phyloP scores from a whole-genome alignment of 2,113 vertebrate species.

The Salvelinus fontinalis region DNA sequence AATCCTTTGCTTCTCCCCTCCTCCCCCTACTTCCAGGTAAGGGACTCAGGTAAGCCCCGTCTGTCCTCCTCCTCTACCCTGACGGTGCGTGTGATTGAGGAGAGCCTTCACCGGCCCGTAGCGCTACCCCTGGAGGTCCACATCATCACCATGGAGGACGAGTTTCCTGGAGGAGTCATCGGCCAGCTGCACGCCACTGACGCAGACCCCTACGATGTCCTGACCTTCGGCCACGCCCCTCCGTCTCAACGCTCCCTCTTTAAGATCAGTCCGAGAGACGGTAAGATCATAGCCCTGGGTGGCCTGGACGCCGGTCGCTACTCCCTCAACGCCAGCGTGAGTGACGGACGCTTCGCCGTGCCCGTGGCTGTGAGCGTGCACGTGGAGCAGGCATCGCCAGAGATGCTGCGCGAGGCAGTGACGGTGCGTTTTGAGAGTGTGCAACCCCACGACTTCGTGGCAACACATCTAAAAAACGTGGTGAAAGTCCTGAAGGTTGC shows the following conservation, averaged over 20 bases:
- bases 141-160: constrained; percentile 96
- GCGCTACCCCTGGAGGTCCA: constrained; percentile 90
- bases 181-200: constrained; percentile 95
- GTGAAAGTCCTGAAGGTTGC: constrained; percentile 81
- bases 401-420: constrained; percentile 90
- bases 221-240: constrained; percentile 85
- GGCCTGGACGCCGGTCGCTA: constrained; percentile 91
- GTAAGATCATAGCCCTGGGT: constrained; percentile 91
- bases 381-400: constrained; percentile 84
- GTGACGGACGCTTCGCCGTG: constrained; percentile 91
- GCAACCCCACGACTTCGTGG: constrained; percentile 91
- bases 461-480: constrained; percentile 84
- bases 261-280: constrained; percentile 90
- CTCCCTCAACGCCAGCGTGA: constrained; percentile 88
- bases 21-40: constrained; percentile 72
- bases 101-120: constrained; percentile 90
- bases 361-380: constrained; percentile 87
- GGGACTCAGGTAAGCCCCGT: constrained; percentile 88
- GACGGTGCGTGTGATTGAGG: constrained; percentile 90
- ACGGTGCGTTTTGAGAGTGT: constrained; percentile 92
- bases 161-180: constrained; percentile 96
- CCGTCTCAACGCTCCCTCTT: constrained; percentile 91
- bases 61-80: constrained; percentile 82
- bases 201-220: constrained; percentile 90
- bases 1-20: background rate